A percentile compares a stretch with the other conserved stretches of the same genome.
These are phyloP conservation scores for Atractosteus spatula DNA, from an alignment of 2,113 vertebrate genomes.

Conservation along the genomic window DNA sequence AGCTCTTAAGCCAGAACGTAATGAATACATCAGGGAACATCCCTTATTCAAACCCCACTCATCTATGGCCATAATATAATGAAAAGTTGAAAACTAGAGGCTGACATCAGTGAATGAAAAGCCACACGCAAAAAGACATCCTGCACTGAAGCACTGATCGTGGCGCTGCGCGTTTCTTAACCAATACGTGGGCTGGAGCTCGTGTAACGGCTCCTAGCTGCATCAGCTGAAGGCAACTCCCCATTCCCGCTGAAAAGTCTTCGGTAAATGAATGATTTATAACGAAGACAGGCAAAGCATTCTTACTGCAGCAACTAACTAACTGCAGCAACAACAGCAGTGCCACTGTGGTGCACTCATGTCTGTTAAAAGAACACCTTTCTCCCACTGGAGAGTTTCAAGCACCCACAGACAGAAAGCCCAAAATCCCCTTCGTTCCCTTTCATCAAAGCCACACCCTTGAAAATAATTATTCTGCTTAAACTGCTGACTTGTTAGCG, in stretches of 20 bases:
- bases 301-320: no score
- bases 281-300: no score
- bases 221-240: background rate
- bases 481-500: no score
- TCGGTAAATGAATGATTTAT: background rate
- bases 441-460: no score
- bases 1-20: constrained; percentile 18
- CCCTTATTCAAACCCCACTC: constrained; percentile 1
- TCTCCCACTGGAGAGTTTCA: no score
- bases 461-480: no score
- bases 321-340: no score
- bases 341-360: no score
- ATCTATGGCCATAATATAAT: constrained; percentile 35
- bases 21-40: constrained; percentile 19
- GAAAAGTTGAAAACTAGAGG: background rate
- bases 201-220: background rate
- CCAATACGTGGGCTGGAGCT: background rate
- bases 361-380: no score
- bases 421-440: no score
- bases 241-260: background rate
- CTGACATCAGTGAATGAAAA: background rate
- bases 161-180: background rate
- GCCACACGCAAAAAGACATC: background rate
- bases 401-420: no score
- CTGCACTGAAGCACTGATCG: background rate